These are phyloP conservation scores for Griposia aprilina DNA, from an alignment of 2,888 invertebrate genomes.

Conservation along the genomic window DNA sequence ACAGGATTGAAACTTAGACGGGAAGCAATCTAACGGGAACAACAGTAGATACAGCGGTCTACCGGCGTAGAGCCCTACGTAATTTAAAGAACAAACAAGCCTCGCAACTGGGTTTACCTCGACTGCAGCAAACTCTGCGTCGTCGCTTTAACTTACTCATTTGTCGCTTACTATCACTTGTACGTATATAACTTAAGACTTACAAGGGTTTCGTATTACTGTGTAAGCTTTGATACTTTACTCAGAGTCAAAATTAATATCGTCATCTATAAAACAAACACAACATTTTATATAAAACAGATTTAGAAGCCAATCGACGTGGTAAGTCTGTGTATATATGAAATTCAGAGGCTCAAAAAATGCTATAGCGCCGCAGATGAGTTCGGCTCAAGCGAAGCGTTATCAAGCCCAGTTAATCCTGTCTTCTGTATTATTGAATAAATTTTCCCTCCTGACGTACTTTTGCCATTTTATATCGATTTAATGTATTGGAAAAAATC, in stretches of 20 bases:
- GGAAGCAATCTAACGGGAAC: slow-evolving; percentile 79
- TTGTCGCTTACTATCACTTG: slow-evolving; percentile 72
- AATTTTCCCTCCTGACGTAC: slow-evolving; percentile 81
- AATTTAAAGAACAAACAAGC: slow-evolving; percentile 86
- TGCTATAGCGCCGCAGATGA: slow-evolving; percentile 81
- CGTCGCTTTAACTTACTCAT: slow-evolving; percentile 77
- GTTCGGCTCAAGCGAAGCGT: slow-evolving; percentile 83
- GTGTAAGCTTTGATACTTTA: slow-evolving; percentile 48
- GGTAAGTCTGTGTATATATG: slow-evolving; percentile 74
- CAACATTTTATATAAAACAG: slow-evolving; percentile 64
- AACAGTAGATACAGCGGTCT: slow-evolving; percentile 77
- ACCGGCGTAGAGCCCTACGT: slow-evolving; percentile 77
- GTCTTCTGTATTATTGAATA: slow-evolving; percentile 87
- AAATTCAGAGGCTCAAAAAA: slow-evolving; percentile 80
- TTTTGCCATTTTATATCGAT: slow-evolving; percentile 77
- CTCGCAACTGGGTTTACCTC: slow-evolving; percentile 74
- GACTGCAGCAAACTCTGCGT: slow-evolving; percentile 80
- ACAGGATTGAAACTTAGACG: slow-evolving; percentile 82
- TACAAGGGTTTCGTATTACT: slow-evolving; percentile 40
- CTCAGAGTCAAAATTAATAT: slow-evolving; percentile 64
- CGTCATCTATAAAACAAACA: slow-evolving; percentile 68
- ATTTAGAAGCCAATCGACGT: slow-evolving; percentile 69
- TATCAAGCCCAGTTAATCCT: slow-evolving; percentile 86
- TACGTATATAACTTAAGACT: slow-evolving; percentile 33
- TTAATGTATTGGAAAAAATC: slow-evolving; percentile 83